Base-by-base conservation (phyloP, 2,113 vertebrate genomes). In the Tricholaema leucomelas region DNA sequence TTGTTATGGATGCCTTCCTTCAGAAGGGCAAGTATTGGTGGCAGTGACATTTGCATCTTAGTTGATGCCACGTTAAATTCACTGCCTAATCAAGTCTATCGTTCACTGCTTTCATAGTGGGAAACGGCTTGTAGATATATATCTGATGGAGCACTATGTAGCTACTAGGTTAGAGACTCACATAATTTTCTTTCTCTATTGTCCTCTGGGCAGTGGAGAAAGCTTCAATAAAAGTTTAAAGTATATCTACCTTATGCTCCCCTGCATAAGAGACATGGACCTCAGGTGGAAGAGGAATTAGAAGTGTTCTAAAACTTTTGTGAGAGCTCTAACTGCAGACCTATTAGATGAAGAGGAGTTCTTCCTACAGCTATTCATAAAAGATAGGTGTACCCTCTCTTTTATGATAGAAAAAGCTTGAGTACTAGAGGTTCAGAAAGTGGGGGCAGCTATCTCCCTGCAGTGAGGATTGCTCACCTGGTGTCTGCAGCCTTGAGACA, bases 341-440 rank as follows among this genome's bases (percentile, higher is more conserved):
- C 58, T 91, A 42, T 88, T 77, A 81, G 61, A 71, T 44, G 36
- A 88, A 77, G 72, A 85, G 77, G 48, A 80, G 82, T n/a, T 88
- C 54, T 84, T 58, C 55, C 59, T 61, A 38, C 67, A 93, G 81
- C 18, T 88, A 17, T 54, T 79, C n/a, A 31, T 48, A 71, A 90
- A 90, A 93, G 81, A 15, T 27, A 84, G 58, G 12, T 40, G 42
- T 88, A 44, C 24, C 35, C 44, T 92, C 74, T 81, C 35, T 60
- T 76, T 87, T 55, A 5, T 58, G 55, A 25, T 7, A 75, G 70
- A 50, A 78, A 38, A 91, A 70, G 44, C 55, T 30, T 94, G 77
- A 61, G 63, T 69, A 8, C 8, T 44, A 55, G 70, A 70, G 73
- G 63, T 11, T 89, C 63, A 91, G 71, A 66, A 81, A 60, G 52